Evolutionary conservation across 2,888 invertebrate genomes (phyloP), one percentile per base, ranked within the genome.

Genomic region (Norana najaformis): DNA sequence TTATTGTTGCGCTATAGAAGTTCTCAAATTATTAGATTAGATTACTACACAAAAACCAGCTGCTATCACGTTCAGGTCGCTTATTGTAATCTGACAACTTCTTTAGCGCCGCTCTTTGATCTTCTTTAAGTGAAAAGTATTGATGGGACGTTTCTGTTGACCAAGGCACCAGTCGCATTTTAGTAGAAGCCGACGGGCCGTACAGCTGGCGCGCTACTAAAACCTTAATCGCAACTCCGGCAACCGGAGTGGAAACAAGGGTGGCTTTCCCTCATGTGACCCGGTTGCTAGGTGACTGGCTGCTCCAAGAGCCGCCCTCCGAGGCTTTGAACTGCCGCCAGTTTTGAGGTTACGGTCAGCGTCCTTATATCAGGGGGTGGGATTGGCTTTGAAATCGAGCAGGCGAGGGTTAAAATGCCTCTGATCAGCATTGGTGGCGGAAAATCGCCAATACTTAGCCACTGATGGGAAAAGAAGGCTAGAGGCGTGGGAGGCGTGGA

Each of bases 201-300:
- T 47, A 23, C 69, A 69, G 30, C 69, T 69, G 69, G 69, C n/a
- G 30, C 69, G 30, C 69, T n/a, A 69, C 69, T 69, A 69, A 69
- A 69, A 69, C n/a, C 69, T 69, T 69, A 69, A 69, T 69, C 69
- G 69, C 69, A 69, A 69, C 69, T 69, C 69, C 30, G 69, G 69
- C 69, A 69, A 69, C 69, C 69, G 69, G 30, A 69, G 11, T n/a
- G 69, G 69, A 69, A 69, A 69, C 69, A 69, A 69, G 69, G 30
- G 69, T 69, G 69, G n/a, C 69, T 69, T 69, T 69, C 69, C n/a
- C 47, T 20, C 47, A 23, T 47, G 23, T 23, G 47, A 47, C 47
- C n/a, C 69, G 69, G 69, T 69, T 69, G 69, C 69, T 69, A 69
- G n/a, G 69, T 69, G 69, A 69, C 69, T 69, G n/a, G n/a, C 69